Evolutionary conservation across 2,797 vertebrate genomes (phyloP).

Genomic region (Cottoperca gobio): DNA sequence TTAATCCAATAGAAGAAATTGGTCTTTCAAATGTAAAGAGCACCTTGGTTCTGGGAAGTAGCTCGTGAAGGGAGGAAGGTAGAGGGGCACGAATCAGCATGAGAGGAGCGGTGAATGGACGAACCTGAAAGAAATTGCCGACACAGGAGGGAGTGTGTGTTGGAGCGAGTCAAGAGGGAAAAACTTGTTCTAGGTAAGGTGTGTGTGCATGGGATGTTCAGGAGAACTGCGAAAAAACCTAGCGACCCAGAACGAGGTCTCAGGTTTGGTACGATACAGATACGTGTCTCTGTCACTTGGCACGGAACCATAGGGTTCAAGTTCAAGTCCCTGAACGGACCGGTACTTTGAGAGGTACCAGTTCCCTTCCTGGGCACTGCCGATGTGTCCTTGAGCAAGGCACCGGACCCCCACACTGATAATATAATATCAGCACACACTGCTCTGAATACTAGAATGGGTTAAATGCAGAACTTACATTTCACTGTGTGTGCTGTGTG

Average conservation of each 20-base stretch:
- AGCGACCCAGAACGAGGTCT: not conserved
- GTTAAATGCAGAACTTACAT: too few relatives aligned
- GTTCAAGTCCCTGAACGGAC: too few relatives aligned
- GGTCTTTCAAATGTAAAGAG: slow-evolving; percentile 75
- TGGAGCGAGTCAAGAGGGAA: not conserved
- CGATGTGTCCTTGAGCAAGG: too few relatives aligned
- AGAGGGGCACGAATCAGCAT: slow-evolving; percentile 48
- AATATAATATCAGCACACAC: too few relatives aligned
- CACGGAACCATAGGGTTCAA: too few relatives aligned
- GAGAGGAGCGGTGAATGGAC: slow-evolving; percentile 52
- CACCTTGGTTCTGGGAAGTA: slow-evolving; percentile 61
- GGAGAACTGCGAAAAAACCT: not conserved
- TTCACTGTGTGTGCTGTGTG: too few relatives aligned
- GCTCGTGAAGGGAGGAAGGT: slow-evolving; percentile 47
- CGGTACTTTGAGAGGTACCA: too few relatives aligned
- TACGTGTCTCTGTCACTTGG: not conserved
- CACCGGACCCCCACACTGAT: too few relatives aligned
- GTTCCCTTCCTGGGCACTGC: too few relatives aligned
- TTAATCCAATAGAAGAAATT: slow-evolving; percentile 74
- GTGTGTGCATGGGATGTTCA: not conserved
- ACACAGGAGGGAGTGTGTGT: not conserved
- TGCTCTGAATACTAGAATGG: too few relatives aligned
- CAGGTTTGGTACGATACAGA: not conserved
- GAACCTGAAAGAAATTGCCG: slow-evolving; percentile 44
- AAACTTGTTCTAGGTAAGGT: not conserved